Evolutionary conservation across 2,113 vertebrate genomes (phyloP), one percentile per base, ranked within the genome.

Genomic region (Neodon shergylaensis): DNA sequence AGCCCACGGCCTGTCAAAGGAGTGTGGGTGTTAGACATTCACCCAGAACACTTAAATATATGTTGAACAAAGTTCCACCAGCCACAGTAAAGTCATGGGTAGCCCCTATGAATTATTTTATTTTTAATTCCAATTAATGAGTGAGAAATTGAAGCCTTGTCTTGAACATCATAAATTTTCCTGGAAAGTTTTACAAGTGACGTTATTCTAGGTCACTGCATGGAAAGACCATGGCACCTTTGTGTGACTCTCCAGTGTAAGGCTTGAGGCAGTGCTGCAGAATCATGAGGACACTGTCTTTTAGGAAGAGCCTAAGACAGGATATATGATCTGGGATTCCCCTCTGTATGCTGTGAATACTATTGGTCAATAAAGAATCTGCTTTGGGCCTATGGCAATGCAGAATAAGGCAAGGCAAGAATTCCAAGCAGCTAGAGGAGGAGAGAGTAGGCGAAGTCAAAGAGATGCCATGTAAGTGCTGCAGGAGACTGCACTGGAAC

Each of bases 121-220:
- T 66, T 94, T 52, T 63, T 84, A 84, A 74, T 88, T 90, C 36
- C 21, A 84, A 42, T 74, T 63, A 79, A 19, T 94, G 47, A 73
- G 44, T 4, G 63, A 68, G 31, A 5, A 52, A 0, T 28, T 52
- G 89, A 73, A 95, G 72, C 31, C 26, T 17, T 16, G 31, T 54
- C 77, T 28, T 86, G 33, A 72, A 85, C 16, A 72, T 49, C n/a
- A 72, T 54, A n/a, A n/a, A 16, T 0, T 83, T 39, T n/a, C 61
- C 10, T 42, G 24, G 65, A 76, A 85, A 74, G 36, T 42, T 82
- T 70, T 84, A 2, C n/a, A 70, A 87, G 68, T 79, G 36, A 54
- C 78, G 21, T 10, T 73, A 8, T 28, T 79, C 10, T 49, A 21
- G 28, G 36, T 84, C 91, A 72, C 33, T 36, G 68, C 0, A 39